phyloP scores from a whole-genome alignment of 2,797 vertebrate genomes.

The Smutsia temminckii region DNA sequence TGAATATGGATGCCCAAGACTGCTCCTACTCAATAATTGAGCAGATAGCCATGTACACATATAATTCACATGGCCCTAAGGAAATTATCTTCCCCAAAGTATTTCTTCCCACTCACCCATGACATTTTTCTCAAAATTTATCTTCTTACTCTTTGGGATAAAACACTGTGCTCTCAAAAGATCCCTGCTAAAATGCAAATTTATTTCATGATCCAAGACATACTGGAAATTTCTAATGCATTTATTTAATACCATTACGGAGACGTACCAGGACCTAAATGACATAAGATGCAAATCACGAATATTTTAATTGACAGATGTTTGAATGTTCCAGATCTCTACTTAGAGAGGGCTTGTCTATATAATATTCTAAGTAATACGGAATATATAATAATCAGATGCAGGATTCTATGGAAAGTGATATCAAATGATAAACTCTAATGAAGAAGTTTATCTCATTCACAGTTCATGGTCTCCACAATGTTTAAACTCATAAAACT shows the following conservation, averaged over 20 bases:
- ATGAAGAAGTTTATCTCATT: neutral
- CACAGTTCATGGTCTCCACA: neutral
- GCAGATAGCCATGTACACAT: neutral
- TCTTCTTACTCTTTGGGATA: neutral
- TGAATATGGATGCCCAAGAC: neutral
- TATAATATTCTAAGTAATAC: neutral
- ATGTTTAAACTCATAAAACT: neutral
- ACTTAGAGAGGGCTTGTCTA: neutral
- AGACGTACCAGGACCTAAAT: neutral
- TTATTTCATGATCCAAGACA: neutral
- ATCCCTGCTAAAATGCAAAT: neutral
- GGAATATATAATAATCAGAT: neutral
- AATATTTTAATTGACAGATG: neutral
- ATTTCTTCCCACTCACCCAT: neutral
- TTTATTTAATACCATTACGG: neutral
- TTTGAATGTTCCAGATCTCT: conserved; percentile 8
- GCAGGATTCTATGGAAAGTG: neutral
- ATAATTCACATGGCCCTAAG: neutral
- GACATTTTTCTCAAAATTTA: neutral
- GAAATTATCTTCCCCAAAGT: neutral
- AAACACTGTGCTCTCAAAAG: neutral
- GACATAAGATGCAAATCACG: neutral
- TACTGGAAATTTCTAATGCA: neutral
- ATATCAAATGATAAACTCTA: neutral
- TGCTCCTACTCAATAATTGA: neutral